Evolutionary conservation across 2,113 vertebrate genomes (phyloP).

Genomic region (Phrynosoma blainvillii): DNA sequence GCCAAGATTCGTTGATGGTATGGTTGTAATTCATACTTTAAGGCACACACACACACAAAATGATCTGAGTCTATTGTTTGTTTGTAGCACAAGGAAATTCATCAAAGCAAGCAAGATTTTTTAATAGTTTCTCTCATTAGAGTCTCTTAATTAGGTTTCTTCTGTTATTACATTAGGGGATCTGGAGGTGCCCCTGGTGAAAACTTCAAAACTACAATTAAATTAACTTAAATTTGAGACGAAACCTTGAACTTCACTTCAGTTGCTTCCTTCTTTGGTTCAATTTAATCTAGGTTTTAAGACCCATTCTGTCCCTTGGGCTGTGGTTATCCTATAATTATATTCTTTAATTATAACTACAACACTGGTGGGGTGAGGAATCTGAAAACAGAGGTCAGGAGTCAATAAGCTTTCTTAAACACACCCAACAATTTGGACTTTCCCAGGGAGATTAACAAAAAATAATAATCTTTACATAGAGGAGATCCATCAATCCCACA

Average conservation of each 20-base stretch:
- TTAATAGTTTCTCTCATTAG: slow-evolving; percentile 52
- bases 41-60: neutral
- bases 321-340: neutral
- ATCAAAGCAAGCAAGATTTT: slow-evolving; percentile 41
- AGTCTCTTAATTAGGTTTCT: slow-evolving; percentile 42
- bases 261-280: neutral
- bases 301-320: neutral
- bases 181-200: neutral
- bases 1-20: slow-evolving; percentile 46
- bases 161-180: slow-evolving; percentile 37
- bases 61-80: neutral
- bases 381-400: neutral
- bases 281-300: neutral
- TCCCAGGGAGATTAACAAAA: neutral
- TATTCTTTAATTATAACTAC: neutral
- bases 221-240: neutral
- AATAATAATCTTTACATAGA: neutral
- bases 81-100: slow-evolving; percentile 47
- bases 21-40: slow-evolving; percentile 49
- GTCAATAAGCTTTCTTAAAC: neutral
- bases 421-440: neutral
- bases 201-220: slow-evolving; percentile 23
- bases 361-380: neutral
- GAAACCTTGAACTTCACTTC: slow-evolving; percentile 1
- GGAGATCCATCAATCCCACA: too few species aligned